These are phyloP conservation scores for Halictus quadricinctus DNA, from an alignment of 2,888 invertebrate species.

Conservation along the genomic window DNA sequence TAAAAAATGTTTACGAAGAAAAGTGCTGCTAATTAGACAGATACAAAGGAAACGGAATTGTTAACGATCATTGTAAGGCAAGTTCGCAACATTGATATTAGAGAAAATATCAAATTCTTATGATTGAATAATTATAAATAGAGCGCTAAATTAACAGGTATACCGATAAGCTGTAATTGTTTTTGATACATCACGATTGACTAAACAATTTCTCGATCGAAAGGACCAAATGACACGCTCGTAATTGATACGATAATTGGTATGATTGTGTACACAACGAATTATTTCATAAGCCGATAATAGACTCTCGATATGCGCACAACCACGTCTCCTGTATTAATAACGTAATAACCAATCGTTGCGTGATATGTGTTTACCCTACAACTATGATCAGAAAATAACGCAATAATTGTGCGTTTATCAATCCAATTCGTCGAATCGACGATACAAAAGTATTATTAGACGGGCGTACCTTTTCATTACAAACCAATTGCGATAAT, in stretches of 20 bases:
- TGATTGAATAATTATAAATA: background rate
- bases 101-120: background rate
- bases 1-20: background rate
- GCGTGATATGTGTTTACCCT: background rate
- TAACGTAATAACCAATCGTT: background rate
- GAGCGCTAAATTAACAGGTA: background rate
- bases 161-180: background rate
- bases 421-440: conserved; percentile 13
- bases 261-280: background rate
- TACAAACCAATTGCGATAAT: background rate
- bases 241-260: background rate
- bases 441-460: background rate
- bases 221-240: background rate
- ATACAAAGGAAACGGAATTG: background rate
- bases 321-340: background rate
- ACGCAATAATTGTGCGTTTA: conserved; percentile 2
- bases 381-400: background rate
- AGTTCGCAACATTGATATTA: background rate
- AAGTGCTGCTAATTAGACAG: background rate
- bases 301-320: background rate
- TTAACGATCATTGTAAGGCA: background rate
- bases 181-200: background rate
- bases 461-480: background rate
- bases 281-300: conserved; percentile 16
- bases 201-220: background rate